Base-by-base conservation (phyloP, 2,888 invertebrate genomes). In the Brachylomia viminalis region DNA sequence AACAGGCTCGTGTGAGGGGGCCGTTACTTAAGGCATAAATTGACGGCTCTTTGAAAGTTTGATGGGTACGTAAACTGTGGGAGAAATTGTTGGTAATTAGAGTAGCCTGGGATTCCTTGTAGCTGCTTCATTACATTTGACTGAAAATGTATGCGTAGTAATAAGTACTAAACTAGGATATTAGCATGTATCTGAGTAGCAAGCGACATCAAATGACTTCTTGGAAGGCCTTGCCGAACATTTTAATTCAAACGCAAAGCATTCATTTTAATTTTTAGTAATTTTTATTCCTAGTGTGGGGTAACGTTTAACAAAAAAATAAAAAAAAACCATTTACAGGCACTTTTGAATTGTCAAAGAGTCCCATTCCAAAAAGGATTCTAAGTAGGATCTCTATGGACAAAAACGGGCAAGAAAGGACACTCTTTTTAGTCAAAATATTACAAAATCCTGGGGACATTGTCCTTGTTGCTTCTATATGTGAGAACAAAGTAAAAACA, bases 1-100 rank as follows among this genome's bases (percentile, higher is more conserved):
- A 80, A 88, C 89, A 89, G 61, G 83, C 84, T 80, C 87, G 92
- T 92, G 92, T 92, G 89, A 90, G 89, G 88, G 86, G 85, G 89
- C 90, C 74, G 77, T 82, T 83, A 83, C 77, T 78, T 82, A 49
- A 64, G 45, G 56, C 30, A 71, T 33, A 70, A 80, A 85, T 76
- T 82, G 84, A 84, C 83, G 86, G 79, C 71, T 79, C 61, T 62
- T 79, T 82, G 79, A 79, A 75, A 65, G 76, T 79, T 86, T 84
- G 82, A 82, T 76, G 74, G 67, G 75, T 79, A 67, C 65, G 71
- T 69, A 78, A 86, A 70, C 66, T 81, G 65, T 69, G 72, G 33
- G 78, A 86, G 85, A 82, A 73, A 82, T 76, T 61, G 62, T 74
- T 80, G 49, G 75, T 64, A 52, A 73, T 78, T 64, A 64, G 80